Conservation (phyloP, 2,888 invertebrate species). For the Caenorhabditis imperialis region DNA sequence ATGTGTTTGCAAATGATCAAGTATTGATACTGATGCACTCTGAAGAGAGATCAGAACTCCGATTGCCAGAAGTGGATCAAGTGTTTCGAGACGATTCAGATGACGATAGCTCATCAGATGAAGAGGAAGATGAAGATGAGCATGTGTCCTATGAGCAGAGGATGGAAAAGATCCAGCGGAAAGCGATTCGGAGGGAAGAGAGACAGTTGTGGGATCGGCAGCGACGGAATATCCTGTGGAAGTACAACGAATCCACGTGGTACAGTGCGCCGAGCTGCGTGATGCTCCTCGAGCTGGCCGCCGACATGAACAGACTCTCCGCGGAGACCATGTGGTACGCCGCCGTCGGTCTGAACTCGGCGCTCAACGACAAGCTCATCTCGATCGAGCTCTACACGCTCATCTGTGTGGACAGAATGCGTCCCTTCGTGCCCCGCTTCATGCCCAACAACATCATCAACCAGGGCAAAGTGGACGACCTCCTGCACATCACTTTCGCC, state of each 20-base stretch:
- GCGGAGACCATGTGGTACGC: constrained; percentile 73
- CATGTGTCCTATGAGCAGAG: constrained; percentile 43
- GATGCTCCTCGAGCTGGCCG: constrained; percentile 68
- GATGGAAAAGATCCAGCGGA: constrained; percentile 52
- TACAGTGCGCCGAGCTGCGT: constrained; percentile 64
- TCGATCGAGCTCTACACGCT: constrained; percentile 67
- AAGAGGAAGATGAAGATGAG: constrained; percentile 55
- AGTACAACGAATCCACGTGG: constrained; percentile 72
- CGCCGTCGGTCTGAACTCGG: constrained; percentile 70
- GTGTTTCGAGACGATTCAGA: constrained; percentile 52
- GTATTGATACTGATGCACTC: constrained; percentile 52
- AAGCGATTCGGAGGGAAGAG: constrained; percentile 58
- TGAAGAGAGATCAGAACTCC: constrained; percentile 52
- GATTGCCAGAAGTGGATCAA: constrained; percentile 46
- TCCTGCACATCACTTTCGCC: constrained; percentile 69
- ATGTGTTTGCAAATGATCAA: constrained; percentile 66
- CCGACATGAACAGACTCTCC: constrained; percentile 64
- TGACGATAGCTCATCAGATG: constrained; percentile 42
- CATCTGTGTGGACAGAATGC: constrained; percentile 68
- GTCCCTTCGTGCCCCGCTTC: constrained; percentile 64
- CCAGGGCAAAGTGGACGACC: constrained; percentile 67
- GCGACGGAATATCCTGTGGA: constrained; percentile 67
- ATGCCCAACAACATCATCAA: constrained; percentile 55
- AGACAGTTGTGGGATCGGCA: constrained; percentile 64
- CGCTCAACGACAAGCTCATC: constrained; percentile 67